Percentiles rank a stretch among this genome's conserved stretches.
phyloP scores from a whole-genome alignment of 2,113 vertebrate species.

The Cololabis saira region DNA sequence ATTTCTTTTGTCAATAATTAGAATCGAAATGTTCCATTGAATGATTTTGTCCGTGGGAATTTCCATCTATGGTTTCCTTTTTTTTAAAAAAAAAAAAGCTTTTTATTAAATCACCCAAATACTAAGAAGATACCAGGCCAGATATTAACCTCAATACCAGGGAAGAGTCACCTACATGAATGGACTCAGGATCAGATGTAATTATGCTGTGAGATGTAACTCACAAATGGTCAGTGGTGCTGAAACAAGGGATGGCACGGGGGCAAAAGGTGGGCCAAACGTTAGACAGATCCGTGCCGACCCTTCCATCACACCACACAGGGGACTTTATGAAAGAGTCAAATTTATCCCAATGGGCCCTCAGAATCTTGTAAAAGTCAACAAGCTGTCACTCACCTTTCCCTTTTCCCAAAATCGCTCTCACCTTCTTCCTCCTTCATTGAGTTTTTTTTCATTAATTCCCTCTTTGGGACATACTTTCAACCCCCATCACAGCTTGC shows the following conservation, averaged over 20 bases:
- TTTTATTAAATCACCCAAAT: not conserved
- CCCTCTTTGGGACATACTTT: slow-evolving; percentile 1
- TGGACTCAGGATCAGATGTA: slow-evolving; percentile 28
- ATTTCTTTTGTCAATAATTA: too few species aligned
- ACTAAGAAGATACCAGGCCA: not conserved
- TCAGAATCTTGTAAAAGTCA: slow-evolving; percentile 61
- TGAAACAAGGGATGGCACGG: slow-evolving; percentile 20
- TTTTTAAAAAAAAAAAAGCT: too few species aligned
- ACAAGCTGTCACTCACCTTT: slow-evolving; percentile 58
- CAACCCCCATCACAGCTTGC: too few species aligned
- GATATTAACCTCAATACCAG: not conserved
- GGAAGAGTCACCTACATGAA: not conserved
- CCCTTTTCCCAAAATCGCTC: not conserved
- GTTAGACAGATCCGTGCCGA: slow-evolving; percentile 42
- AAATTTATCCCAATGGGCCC: slow-evolving; percentile 39
- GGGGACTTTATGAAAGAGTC: slow-evolving; percentile 54
- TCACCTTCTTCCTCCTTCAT: slow-evolving; percentile 2
- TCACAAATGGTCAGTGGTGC: slow-evolving; percentile 29
- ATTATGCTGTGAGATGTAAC: slow-evolving; percentile 30
- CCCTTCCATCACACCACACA: slow-evolving; percentile 46
- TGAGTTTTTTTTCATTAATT: not conserved
- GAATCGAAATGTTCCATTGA: too few species aligned
- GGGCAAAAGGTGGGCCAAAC: slow-evolving; percentile 46
- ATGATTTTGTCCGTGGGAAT: too few species aligned
- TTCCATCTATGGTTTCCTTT: too few species aligned